phyloP scores from a whole-genome alignment of 2,113 vertebrate species.

The Struthio camelus region DNA sequence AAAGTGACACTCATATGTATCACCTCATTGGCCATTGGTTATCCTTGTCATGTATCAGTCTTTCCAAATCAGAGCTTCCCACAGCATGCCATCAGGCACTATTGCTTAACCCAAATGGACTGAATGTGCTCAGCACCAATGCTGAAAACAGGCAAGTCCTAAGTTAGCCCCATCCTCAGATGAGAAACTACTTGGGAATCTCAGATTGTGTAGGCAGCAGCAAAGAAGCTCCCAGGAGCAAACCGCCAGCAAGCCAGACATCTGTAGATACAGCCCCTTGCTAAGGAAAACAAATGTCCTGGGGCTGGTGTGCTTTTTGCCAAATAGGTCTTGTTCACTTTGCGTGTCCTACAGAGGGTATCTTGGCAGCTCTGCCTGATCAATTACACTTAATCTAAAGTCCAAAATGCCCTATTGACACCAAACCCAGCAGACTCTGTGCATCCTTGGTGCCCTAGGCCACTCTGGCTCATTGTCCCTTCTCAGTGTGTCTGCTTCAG shows the following conservation, averaged over 20 bases:
- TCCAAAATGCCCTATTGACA: too few species aligned
- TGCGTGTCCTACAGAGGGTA: too few species aligned
- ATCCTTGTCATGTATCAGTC: not conserved
- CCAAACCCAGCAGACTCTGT: not conserved
- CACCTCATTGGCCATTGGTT: not conserved
- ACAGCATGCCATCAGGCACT: fast-evolving
- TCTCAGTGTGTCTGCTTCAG: not conserved
- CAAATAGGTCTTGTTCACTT: too few species aligned
- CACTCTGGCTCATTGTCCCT: not conserved
- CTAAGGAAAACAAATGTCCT: too few species aligned
- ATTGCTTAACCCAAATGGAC: not conserved
- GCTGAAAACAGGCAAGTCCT: not conserved
- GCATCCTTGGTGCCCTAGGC: not conserved
- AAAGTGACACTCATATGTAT: not conserved
- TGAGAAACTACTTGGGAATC: not conserved
- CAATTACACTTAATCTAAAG: too few species aligned
- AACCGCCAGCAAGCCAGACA: too few species aligned
- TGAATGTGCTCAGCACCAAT: not conserved
- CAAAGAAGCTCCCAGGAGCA: not conserved
- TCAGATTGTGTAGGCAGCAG: not conserved
- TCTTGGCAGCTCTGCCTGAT: too few species aligned
- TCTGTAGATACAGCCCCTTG: not conserved
- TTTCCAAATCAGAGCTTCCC: not conserved
- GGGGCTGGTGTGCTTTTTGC: too few species aligned
- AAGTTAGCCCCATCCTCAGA: not conserved